These are phyloP conservation scores for Brotula barbata DNA, from an alignment of 2,797 vertebrate species.

Conservation along the genomic window DNA sequence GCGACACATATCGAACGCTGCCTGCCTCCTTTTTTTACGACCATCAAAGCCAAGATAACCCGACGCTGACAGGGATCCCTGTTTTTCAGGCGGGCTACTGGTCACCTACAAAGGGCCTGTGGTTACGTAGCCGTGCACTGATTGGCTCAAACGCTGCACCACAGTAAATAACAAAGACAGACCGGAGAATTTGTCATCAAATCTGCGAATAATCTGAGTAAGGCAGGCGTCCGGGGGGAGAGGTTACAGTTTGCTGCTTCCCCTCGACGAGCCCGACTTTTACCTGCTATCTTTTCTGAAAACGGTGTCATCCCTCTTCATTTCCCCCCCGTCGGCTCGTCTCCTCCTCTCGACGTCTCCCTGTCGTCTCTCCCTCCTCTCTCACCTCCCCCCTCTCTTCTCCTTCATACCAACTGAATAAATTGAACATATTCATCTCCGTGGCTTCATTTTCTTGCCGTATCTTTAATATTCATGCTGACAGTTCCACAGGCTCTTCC, in stretches of 20 bases:
- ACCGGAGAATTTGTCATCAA: no score
- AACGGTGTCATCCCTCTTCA: background rate
- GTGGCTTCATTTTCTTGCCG: background rate
- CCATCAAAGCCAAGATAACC: no score
- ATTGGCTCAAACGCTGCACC: no score
- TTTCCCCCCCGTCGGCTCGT: background rate
- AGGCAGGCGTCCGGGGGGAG: no score
- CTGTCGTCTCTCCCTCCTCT: slow-evolving; percentile 3
- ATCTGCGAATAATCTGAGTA: no score
- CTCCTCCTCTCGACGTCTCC: background rate
- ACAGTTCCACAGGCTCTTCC: background rate
- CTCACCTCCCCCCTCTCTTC: slow-evolving; percentile 41
- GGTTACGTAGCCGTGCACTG: no score
- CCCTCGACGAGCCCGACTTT: background rate
- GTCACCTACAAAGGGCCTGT: no score
- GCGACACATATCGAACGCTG: background rate
- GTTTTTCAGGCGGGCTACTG: no score
- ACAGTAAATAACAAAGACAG: no score
- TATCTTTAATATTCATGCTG: slow-evolving; percentile 13
- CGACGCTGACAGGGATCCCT: no score
- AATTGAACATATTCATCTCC: slow-evolving; percentile 39
- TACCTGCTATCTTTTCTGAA: background rate
- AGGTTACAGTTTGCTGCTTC: background rate
- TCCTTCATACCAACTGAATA: slow-evolving; percentile 25
- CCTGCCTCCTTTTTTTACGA: background rate